phyloP scores from a whole-genome alignment of 1,140 invertebrate species.

The Stegodyphus mimosarum region DNA sequence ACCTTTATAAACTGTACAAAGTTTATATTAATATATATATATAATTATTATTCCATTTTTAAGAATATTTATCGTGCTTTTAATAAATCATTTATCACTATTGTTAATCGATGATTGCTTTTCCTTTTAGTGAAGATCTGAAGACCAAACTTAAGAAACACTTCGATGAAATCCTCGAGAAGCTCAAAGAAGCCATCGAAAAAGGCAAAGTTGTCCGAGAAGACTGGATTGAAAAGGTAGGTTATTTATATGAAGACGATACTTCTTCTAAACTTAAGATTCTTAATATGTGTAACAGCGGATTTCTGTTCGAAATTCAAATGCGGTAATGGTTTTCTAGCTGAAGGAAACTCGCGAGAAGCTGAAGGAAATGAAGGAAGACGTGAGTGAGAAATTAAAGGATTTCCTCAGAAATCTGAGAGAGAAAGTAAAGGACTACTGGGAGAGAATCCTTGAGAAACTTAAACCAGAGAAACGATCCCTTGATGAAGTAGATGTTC shows the following conservation, averaged over 20 bases:
- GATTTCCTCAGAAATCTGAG: background rate
- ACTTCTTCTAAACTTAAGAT: too few relatives aligned
- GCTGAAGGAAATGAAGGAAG: background rate
- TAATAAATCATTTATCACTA: too few relatives aligned
- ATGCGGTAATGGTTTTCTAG: background rate
- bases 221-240: constrained; percentile 22
- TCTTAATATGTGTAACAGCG: too few relatives aligned
- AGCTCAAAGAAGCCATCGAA: constrained; percentile 40
- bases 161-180: constrained; percentile 25
- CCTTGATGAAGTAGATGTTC: background rate
- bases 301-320: background rate
- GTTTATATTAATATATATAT: too few relatives aligned
- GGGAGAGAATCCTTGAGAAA: background rate
- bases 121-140: background rate
- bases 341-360: constrained; percentile 9
- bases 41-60: too few relatives aligned
- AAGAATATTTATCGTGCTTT: too few relatives aligned
- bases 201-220: constrained; percentile 32
- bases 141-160: constrained; percentile 23
- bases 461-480: background rate
- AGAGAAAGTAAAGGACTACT: constrained; percentile 14
- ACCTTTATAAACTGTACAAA: too few relatives aligned
- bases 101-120: too few relatives aligned
- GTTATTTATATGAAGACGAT: too few relatives aligned
- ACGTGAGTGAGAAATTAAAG: background rate